phyloP scores from a whole-genome alignment of 2,888 invertebrate genomes.

The Choreutis nemorana region DNA sequence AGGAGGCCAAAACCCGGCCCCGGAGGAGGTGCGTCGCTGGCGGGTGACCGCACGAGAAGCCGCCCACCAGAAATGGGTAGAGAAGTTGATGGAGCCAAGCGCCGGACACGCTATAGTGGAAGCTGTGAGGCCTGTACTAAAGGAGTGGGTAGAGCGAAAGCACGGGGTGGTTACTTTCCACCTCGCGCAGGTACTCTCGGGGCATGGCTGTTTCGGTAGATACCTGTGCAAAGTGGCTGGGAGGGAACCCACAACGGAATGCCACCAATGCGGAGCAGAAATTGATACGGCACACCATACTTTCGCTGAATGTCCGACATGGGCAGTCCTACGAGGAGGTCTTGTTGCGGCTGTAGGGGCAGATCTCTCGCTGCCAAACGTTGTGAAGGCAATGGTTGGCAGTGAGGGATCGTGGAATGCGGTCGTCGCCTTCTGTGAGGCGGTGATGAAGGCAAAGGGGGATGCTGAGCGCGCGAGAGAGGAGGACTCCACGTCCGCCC shows the following conservation, averaged over 20 bases:
- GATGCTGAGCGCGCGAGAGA: neutral
- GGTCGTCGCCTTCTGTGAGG: constrained; percentile 1
- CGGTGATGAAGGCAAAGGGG: neutral
- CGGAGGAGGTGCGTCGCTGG: neutral
- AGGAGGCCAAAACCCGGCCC: neutral
- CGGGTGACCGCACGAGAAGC: neutral
- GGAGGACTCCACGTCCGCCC: neutral
- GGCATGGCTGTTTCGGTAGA: constrained; percentile 13
- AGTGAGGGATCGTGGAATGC: constrained; percentile 1
- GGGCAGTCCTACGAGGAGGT: neutral
- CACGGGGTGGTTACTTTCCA: neutral
- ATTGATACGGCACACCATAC: constrained; percentile 2
- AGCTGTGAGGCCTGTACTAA: neutral
- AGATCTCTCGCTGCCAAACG: constrained; percentile 1
- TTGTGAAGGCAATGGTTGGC: constrained; percentile 1
- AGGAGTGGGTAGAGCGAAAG: neutral
- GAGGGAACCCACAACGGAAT: constrained; percentile 5
- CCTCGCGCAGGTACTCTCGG: constrained; percentile 11
- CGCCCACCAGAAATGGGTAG: neutral
- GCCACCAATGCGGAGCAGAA: constrained; percentile 5
- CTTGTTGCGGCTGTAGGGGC: neutral
- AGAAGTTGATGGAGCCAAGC: neutral
- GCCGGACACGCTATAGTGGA: neutral
- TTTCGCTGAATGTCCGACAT: neutral
- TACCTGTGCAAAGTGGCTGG: constrained; percentile 10